These are phyloP conservation scores for Poeciliopsis turrubarensis DNA, from an alignment of 2,113 vertebrate genomes.

Conservation along the genomic window DNA sequence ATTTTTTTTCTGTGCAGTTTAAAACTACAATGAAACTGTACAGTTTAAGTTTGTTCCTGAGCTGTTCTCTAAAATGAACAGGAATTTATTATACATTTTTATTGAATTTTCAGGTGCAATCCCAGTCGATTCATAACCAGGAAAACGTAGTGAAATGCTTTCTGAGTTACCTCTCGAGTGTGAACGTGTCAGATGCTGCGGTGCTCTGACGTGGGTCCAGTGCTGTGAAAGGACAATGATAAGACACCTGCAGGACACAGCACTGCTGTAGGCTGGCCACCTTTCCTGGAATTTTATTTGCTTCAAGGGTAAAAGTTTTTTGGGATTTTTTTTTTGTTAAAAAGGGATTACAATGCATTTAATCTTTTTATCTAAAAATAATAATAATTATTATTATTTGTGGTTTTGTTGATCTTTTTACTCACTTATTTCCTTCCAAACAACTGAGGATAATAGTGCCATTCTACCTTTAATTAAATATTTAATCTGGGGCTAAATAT, in stretches of 20 bases:
- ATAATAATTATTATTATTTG: neutral
- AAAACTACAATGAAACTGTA: no score
- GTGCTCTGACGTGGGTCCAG: conserved; percentile 28
- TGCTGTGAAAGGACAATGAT: conserved; percentile 67
- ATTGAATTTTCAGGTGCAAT: neutral
- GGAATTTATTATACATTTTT: no score
- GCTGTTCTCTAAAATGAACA: neutral
- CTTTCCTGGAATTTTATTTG: neutral
- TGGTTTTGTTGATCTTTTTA: neutral
- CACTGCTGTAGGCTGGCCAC: neutral
- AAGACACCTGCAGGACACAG: conserved; percentile 65
- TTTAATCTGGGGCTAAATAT: neutral
- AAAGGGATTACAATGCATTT: neutral
- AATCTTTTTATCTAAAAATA: neutral
- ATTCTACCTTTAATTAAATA: neutral
- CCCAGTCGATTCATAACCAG: neutral
- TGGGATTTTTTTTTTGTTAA: no score
- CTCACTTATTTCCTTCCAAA: no score
- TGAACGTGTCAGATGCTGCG: conserved; percentile 1
- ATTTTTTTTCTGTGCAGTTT: neutral
- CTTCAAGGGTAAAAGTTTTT: neutral
- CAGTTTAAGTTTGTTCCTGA: neutral
- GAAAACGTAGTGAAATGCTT: neutral
- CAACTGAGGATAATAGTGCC: no score
- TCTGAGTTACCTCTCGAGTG: neutral